Percentiles rank a stretch among this genome's conserved stretches.
These are phyloP conservation scores for Ethmia dodecea DNA, from an alignment of 2,888 invertebrate genomes.

Conservation along the genomic window DNA sequence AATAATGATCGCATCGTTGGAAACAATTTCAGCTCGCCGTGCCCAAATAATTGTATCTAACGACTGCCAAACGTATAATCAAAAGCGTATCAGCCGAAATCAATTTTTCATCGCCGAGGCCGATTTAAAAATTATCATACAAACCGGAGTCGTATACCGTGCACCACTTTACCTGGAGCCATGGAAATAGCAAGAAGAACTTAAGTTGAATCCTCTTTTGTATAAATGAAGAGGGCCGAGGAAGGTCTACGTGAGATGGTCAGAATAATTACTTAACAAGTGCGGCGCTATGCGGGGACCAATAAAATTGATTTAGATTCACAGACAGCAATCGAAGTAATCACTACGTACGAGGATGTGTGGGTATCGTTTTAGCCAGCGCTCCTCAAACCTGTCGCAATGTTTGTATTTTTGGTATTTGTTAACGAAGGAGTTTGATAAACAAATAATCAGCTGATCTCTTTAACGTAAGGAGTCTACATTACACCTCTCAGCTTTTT, in stretches of 20 bases:
- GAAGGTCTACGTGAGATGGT: slow-evolving; percentile 27
- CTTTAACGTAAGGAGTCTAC: too few species aligned
- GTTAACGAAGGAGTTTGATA: too few species aligned
- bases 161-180: slow-evolving; percentile 35
- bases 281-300: slow-evolving; percentile 38
- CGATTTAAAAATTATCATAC: slow-evolving; percentile 73
- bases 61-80: slow-evolving; percentile 64
- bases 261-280: slow-evolving; percentile 57
- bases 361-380: slow-evolving; percentile 4
- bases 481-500: too few species aligned
- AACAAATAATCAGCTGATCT: too few species aligned
- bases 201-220: slow-evolving; percentile 11
- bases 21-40: slow-evolving; percentile 36
- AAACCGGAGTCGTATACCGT: slow-evolving; percentile 32
- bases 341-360: slow-evolving; percentile 20
- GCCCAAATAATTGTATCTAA: slow-evolving; percentile 67
- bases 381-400: slow-evolving; percentile 26
- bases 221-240: slow-evolving; percentile 11
- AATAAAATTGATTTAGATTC: slow-evolving; percentile 71
- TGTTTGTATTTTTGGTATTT: neutral
- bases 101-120: slow-evolving; percentile 67
- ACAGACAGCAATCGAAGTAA: slow-evolving; percentile 40
- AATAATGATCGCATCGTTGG: slow-evolving; percentile 31
- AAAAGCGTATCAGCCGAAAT: slow-evolving; percentile 71
- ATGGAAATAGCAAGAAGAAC: slow-evolving; percentile 4